These are phyloP conservation scores for Abrostola tripartita DNA, from an alignment of 2,888 invertebrate genomes.

Conservation along the genomic window DNA sequence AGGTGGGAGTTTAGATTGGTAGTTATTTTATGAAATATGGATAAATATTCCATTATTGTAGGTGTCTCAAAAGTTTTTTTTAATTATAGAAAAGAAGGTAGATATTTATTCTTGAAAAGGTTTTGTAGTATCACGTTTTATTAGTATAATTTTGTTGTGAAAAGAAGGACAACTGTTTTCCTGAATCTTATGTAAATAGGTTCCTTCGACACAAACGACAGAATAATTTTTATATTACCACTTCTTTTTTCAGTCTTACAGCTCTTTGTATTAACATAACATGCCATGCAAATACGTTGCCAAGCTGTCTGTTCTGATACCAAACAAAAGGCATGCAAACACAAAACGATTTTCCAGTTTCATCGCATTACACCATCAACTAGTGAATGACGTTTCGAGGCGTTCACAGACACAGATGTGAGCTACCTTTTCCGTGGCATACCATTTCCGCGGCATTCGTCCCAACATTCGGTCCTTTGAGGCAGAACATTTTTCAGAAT, in stretches of 20 bases:
- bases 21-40: neutral
- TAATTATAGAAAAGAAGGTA: too few relatives aligned
- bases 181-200: too few relatives aligned
- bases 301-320: conserved; percentile 14
- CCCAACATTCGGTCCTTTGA: conserved; percentile 54
- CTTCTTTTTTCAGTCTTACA: too few relatives aligned
- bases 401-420: conserved; percentile 41
- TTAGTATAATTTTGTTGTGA: too few relatives aligned
- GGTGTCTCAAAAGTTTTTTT: neutral
- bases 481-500: conserved; percentile 59
- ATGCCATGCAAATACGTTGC: conserved; percentile 6
- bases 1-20: conserved; percentile 4
- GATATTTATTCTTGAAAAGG: too few relatives aligned
- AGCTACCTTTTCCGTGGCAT: conserved; percentile 54
- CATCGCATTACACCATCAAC: conserved; percentile 40
- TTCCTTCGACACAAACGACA: too few relatives aligned
- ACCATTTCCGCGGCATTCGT: conserved; percentile 60
- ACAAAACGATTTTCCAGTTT: conserved; percentile 31
- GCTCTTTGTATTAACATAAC: conserved; percentile 13
- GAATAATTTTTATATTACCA: too few relatives aligned
- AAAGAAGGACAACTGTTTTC: too few relatives aligned
- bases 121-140: too few relatives aligned
- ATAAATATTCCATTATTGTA: neutral
- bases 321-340: conserved; percentile 40
- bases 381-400: conserved; percentile 34